A percentile compares a stretch with the other conserved stretches of the same genome.
Conservation (phyloP, 2,888 invertebrate genomes). For the Eupithecia insigniata region DNA sequence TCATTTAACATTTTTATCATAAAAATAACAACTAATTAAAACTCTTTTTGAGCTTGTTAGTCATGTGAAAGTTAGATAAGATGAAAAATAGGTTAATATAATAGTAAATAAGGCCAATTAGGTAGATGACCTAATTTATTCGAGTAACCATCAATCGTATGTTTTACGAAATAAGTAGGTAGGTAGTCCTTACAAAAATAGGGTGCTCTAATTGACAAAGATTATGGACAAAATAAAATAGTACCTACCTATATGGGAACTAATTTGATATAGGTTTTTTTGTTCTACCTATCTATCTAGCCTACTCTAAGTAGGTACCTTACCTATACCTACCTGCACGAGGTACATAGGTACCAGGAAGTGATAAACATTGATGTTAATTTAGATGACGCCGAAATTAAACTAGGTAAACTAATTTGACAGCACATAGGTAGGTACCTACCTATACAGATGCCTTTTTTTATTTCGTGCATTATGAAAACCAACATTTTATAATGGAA, state of each 20-base stretch:
- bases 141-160: not conserved
- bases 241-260: not conserved
- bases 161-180: not conserved
- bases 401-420: too few species aligned
- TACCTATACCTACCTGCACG: not conserved
- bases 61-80: slow-evolving; percentile 8
- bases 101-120: not conserved
- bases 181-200: not conserved
- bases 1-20: not conserved
- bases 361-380: not conserved
- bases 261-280: too few species aligned
- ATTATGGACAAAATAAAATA: not conserved
- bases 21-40: not conserved
- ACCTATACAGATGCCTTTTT: too few species aligned
- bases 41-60: not conserved
- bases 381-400: too few species aligned
- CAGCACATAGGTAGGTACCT: too few species aligned
- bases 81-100: not conserved
- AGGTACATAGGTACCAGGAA: too few species aligned
- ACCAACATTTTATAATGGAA: too few species aligned
- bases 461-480: too few species aligned
- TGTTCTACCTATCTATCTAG: too few species aligned
- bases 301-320: not conserved
- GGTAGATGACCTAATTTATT: not conserved
- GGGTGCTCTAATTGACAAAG: not conserved